Evolutionary conservation across 2,888 invertebrate genomes (phyloP), one percentile per base, ranked within the genome.

Genomic region (Tenthredo scrophulariae): DNA sequence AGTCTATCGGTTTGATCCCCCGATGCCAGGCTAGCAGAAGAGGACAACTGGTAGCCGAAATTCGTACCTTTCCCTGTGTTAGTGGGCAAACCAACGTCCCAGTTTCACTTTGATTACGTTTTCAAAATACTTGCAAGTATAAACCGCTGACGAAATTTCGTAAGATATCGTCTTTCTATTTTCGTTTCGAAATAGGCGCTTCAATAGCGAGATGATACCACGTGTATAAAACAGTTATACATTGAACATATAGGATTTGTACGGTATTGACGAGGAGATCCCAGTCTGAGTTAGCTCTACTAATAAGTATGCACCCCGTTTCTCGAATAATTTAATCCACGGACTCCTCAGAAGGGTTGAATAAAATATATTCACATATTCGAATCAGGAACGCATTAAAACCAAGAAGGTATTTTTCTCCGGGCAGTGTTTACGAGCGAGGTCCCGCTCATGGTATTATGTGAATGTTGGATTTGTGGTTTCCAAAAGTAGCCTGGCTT

Each of bases 341-440:
- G 85, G 89, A 88, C 90, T 89, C 88, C 88, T 91, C 91, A 90
- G 91, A 93, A 93, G 93, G 93, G 92, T 93, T 93, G 93, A 93
- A 93, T 93, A 93, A 93, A 93, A 93, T 93, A 93, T 93, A 93
- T 93, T 93, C 93, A 93, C 93, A 93, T 93, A 93, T 93, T 93
- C 92, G 91, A 89, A 92, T 87, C 91, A 93, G 93, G 93, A 89
- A 86, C 88, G 84, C 89, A 93, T 91, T 89, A 86, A 43, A 29
- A 29, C 67, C 65, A 87, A 92, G 92, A 87, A 92, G 90, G 92
- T 91, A 83, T 83, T 83, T 83, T 83, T 83, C 83, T 83, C 83
- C 67, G 83, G 83, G 83, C 67, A 70, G 40, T 54, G 26, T 29
- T 67, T 70, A 62, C 29, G 29, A 26, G 7, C 67, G 15, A 29